phyloP scores from a whole-genome alignment of 2,888 invertebrate genomes.

The Parelbella ahira region DNA sequence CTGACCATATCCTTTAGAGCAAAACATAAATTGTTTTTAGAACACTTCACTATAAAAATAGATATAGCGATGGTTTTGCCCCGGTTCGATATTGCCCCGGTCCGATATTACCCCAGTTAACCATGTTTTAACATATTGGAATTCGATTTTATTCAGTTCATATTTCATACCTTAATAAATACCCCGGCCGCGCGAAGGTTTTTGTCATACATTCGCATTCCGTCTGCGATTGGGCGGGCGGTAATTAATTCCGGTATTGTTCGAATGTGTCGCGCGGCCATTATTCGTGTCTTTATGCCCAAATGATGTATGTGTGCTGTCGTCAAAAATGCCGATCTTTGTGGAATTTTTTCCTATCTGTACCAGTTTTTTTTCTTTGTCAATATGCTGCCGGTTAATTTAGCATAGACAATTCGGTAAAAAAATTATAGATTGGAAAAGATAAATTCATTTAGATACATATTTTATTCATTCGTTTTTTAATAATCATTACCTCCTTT shows the following conservation, averaged over 20 bases:
- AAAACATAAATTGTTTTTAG: too few relatives aligned
- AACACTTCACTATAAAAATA: too few relatives aligned
- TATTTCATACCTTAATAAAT: slow-evolving; percentile 23
- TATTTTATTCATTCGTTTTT: too few relatives aligned
- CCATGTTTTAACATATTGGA: slow-evolving; percentile 2
- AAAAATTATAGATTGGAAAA: too few relatives aligned
- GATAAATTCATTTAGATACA: too few relatives aligned
- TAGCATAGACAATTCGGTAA: slow-evolving; percentile 1
- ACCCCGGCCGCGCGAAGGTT: slow-evolving; percentile 18
- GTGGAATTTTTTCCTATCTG: slow-evolving; percentile 9
- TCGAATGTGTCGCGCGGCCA: slow-evolving; percentile 27
- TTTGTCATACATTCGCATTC: slow-evolving; percentile 25
- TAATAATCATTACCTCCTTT: too few relatives aligned
- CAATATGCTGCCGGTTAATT: slow-evolving; percentile 1
- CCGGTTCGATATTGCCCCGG: too few relatives aligned
- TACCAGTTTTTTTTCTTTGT: slow-evolving; percentile 1
- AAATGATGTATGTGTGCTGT: slow-evolving; percentile 21
- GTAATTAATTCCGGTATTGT: slow-evolving; percentile 58
- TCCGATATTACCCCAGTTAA: too few relatives aligned
- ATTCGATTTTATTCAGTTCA: slow-evolving; percentile 10
- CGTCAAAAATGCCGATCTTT: slow-evolving; percentile 16
- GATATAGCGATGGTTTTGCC: too few relatives aligned
- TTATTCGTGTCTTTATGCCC: slow-evolving; percentile 23
- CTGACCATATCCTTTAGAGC: too few relatives aligned
- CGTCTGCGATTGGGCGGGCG: slow-evolving; percentile 38